Base-by-base conservation (phyloP, 2,113 vertebrate species). In the Sylvicapra grimmia region DNA sequence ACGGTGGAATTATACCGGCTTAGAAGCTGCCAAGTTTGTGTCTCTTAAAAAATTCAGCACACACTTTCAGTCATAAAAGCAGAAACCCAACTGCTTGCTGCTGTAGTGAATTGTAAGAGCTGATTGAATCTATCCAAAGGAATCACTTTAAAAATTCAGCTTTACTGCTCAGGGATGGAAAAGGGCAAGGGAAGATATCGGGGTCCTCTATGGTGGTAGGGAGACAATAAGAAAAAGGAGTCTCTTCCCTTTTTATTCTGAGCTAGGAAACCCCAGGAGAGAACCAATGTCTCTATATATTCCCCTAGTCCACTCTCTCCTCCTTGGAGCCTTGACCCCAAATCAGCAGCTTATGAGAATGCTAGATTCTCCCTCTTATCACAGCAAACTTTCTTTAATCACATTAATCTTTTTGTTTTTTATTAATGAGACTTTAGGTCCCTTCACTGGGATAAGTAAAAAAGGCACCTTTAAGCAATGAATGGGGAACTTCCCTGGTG, bases 1-100 rank as follows among this genome's bases (percentile, higher is more conserved):
- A 58, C 88, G 96, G 72, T 47, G 33, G 93, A 98, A 97, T 98
- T 97, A 86, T 27, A 96, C 88, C 86, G 80, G 85, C 77, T 95
- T 97, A 51, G 27, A 92, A 98, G 97, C 97, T 97, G 90, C 96
- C 86, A 95, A 96, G 29, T 97, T 93, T 93, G 47, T 93, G 61
- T 91, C 97, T 98, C 53, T 87, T 98, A 94, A 98, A 97, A 96
- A 92, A 97, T 97, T 98, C 96, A 97, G 95, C 93, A 93, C 85
- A 54, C 63, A 82, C 1, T 40, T 87, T 93, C 89, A 80, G 75
- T 59, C 86, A 13, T 97, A 95, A 98, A 96, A 90, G 89, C 49
- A 96, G 91, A 90, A 97, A 92, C 54, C 31, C 2, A 91, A 75
- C 3, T 29, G 89, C 68, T 93, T 47, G 25, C 31, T 98, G 63